phyloP scores from a whole-genome alignment of 2,113 vertebrate genomes.

The Hypocryptadius cinnamomeus region DNA sequence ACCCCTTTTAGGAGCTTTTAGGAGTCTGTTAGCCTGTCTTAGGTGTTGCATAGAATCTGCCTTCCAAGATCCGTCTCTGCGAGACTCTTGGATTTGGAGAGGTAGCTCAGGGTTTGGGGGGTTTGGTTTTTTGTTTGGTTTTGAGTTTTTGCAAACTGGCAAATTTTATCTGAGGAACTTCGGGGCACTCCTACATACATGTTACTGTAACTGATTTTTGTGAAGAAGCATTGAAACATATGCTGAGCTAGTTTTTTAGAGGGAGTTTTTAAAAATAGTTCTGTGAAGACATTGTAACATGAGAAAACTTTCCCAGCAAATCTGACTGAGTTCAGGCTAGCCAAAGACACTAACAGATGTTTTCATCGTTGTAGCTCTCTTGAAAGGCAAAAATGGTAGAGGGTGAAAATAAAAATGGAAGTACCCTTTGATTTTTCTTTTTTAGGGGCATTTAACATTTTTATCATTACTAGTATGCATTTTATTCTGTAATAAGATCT shows the following conservation, averaged over 20 bases:
- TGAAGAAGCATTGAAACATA: neutral
- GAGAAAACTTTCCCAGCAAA: neutral
- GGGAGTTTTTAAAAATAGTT: neutral
- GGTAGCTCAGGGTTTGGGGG: neutral
- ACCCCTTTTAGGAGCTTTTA: neutral
- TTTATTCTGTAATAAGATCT: neutral
- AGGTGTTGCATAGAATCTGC: neutral
- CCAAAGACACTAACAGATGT: neutral
- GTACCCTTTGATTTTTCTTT: neutral
- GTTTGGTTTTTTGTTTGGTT: neutral
- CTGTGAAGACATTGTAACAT: neutral
- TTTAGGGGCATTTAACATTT: neutral
- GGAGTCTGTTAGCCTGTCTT: neutral
- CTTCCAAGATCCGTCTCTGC: neutral
- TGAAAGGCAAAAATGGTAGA: neutral
- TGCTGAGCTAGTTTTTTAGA: neutral
- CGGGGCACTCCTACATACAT: rapidly evolving
- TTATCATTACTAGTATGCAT: neutral
- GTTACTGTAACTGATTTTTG: neutral
- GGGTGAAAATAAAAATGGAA: neutral
- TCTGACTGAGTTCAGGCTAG: neutral
- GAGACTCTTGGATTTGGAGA: neutral
- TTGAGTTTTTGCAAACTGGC: neutral
- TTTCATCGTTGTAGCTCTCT: neutral
- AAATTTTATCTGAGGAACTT: neutral